A percentile compares a stretch with the other conserved stretches of the same genome.
These are phyloP conservation scores for Plotosus lineatus DNA, from an alignment of 2,113 vertebrate genomes.

Conservation along the genomic window DNA sequence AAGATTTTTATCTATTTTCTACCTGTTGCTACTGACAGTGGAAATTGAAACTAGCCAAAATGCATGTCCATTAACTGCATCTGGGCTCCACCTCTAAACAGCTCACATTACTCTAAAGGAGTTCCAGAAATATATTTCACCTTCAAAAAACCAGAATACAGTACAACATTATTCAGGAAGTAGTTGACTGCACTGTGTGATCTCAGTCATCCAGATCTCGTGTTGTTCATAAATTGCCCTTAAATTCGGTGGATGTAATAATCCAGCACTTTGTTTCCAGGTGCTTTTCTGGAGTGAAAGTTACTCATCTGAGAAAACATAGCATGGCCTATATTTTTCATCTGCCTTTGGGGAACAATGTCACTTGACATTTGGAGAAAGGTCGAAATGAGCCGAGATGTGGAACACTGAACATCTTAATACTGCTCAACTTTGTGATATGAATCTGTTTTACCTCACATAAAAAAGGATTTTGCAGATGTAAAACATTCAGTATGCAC, in stretches of 20 bases:
- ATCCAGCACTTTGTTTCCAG: neutral
- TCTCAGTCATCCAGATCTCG: neutral
- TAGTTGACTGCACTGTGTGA: too few species aligned
- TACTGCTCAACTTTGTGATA: neutral
- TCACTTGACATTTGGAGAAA: conserved; percentile 44
- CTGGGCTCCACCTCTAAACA: neutral
- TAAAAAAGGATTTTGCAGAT: neutral
- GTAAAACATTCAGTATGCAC: neutral
- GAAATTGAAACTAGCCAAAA: neutral
- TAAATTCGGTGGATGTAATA: neutral
- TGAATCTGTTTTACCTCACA: neutral
- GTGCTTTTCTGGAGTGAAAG: neutral
- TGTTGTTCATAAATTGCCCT: neutral
- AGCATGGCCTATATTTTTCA: neutral
- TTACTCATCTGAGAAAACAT: conserved; percentile 3
- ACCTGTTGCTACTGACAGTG: too few species aligned
- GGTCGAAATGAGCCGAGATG: neutral
- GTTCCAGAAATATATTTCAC: neutral
- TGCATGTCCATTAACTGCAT: neutral
- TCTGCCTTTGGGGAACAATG: conserved; percentile 22
- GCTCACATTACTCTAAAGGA: neutral
- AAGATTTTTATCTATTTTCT: too few species aligned
- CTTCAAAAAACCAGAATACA: too few species aligned
- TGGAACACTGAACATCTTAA: neutral
- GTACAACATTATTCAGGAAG: too few species aligned